phyloP scores from a whole-genome alignment of 2,113 vertebrate genomes.

The Motacilla alba region DNA sequence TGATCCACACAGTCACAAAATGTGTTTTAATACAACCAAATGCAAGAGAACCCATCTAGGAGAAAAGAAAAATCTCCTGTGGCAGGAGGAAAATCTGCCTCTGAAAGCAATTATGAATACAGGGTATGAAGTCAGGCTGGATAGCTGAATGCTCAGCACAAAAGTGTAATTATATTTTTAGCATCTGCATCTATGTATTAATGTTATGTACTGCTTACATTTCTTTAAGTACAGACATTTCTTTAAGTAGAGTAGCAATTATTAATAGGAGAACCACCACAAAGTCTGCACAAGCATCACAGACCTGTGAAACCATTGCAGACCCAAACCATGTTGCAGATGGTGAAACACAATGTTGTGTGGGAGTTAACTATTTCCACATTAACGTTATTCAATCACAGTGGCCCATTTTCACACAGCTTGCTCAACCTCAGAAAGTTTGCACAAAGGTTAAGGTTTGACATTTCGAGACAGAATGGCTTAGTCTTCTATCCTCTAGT shows the following conservation, averaged over 20 bases:
- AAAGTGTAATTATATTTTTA: neutral
- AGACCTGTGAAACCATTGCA: slow-evolving; percentile 14
- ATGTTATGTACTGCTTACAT: neutral
- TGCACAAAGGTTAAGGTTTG: slow-evolving; percentile 55
- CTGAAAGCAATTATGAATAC: neutral
- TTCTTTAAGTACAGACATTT: neutral
- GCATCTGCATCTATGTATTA: neutral
- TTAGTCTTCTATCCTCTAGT: neutral
- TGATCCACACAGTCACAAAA: neutral
- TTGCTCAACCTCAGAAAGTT: slow-evolving; percentile 33
- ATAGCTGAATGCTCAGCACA: neutral
- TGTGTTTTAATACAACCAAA: neutral
- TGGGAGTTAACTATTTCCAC: slow-evolving; percentile 42
- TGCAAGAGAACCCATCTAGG: neutral
- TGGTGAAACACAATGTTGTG: neutral
- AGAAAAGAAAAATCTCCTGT: neutral
- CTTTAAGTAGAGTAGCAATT: neutral
- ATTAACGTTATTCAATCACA: slow-evolving; percentile 41
- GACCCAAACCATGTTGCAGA: neutral
- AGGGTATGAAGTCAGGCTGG: neutral
- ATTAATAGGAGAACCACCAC: neutral
- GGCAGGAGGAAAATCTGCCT: neutral
- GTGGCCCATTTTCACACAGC: slow-evolving; percentile 37
- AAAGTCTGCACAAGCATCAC: neutral
- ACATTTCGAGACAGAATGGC: slow-evolving; percentile 25